Evolutionary conservation across 2,888 invertebrate genomes (phyloP), one percentile per base, ranked within the genome.

Genomic region (Callyntrura sp.): DNA sequence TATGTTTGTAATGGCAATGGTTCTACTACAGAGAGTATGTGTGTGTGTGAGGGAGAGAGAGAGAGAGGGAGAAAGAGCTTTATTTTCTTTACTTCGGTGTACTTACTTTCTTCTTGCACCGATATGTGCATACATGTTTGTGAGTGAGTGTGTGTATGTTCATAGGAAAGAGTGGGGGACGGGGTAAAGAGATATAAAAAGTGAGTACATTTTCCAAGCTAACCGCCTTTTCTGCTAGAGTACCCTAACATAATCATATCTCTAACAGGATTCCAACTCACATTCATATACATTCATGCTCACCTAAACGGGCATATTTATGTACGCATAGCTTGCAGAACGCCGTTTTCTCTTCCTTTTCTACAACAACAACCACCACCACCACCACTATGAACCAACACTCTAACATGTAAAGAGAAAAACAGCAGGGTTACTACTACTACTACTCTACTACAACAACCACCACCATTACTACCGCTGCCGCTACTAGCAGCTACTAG

Each of bases 161-260:
- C 35, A 35, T 4, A 35, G 35, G 6, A 35, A 6, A 82, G 82
- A 25, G 17, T 65, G 35, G 35, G 35, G 35, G 35, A 35, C 35
- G 35, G 35, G 35, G 35, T 35, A 35, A 48, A 28, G 48, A 48
- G 78, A 28, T 28, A 51, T 23, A 51, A 51, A 76, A 25, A 79
- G 79, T 60, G 79, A 79, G 79, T 79, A 85, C 84, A 89, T 85
- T 79, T 90, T 81, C 90, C 57, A 73, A 85, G 81, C 86, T 86
- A 90, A 83, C 90, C 90, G 90, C 90, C 90, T 90, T 90, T 90
- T 90, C 90, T 90, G 90, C 86, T 83, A 90, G 90, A 90, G 90
- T 90, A 86, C 90, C 78, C 90, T 86, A 86, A 86, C 90, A 90
- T 86, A 90, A 90, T 90, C 90, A 90, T 90, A 90, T 86, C 86